Base-by-base conservation (phyloP, 2,888 invertebrate species). In the Habroteleia sp. region DNA sequence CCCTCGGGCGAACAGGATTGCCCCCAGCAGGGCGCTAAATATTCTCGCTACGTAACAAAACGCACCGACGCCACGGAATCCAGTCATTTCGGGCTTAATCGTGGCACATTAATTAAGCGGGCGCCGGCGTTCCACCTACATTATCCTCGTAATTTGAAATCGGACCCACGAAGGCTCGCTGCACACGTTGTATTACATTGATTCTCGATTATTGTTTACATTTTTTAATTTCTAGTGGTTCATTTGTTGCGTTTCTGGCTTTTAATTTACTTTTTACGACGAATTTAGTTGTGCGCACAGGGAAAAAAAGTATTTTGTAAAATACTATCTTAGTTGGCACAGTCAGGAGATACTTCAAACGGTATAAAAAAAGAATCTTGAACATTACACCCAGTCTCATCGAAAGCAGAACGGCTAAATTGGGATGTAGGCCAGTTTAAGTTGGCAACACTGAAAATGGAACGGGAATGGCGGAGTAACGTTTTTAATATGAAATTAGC, bases 1-100 rank as follows among this genome's bases (percentile, higher is more conserved):
- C 84, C 88, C 88, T 83, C 82, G 60, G 65, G 85, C 20, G 87
- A 81, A 83, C 79, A 82, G 84, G 84, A 87, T 87, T 88, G 87
- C 83, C 85, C 86, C 80, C 87, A 87, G 88, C 87, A 84, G 87
- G 87, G 82, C 83, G 86, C 85, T 87, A 87, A 87, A 87, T 85
- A 87, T 87, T 80, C 80, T 82, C 81, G 77, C 74, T 79, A 81
- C 83, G 82, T 85, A 86, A 87, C 85, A 88, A 87, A 87, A 88
- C 84, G 81, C 72, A 81, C 83, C 84, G 82, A 83, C 83, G 82
- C 82, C 81, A 81, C 82, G 82, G 82, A 83, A 84, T 82, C 81
- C 80, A 81, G 80, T 81, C 84, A 83, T 84, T 84, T 82, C 80
- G 78, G 80, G 79, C 82, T 86, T 87, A 87, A 87, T 87, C 86